Base-by-base conservation (phyloP, 2,113 vertebrate genomes). In the Nibea albiflora region DNA sequence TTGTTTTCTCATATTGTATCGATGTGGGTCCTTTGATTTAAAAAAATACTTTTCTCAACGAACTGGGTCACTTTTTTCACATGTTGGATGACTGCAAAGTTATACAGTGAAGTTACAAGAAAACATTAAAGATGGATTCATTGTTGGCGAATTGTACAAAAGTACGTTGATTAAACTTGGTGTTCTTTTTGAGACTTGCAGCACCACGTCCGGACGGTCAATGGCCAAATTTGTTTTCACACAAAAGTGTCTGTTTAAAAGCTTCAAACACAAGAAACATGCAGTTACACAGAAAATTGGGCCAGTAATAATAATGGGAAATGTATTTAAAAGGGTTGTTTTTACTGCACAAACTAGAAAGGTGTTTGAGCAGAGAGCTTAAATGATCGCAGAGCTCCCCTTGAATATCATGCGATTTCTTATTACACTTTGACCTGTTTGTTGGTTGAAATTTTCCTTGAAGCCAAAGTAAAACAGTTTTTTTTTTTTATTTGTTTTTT, bases 391-490 rank as follows among this genome's bases (percentile, higher is more conserved):
- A 56, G 17, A 31, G n/a, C 16, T 54, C 35, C 17, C 31, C 47
- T 73, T 44, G 66, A 79, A 73, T 56, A 84, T 79, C 54, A 5
- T 71, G 16, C 39, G 17, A 64, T 69, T 66, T 72, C 65, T 86
- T 76, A 52, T 79, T 88, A 83, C 72, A 88, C 80, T 91, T 92
- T 89, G 78, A 65, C 54, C 28, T 47, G 35, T 88, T 78, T 71
- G 74, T 65, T 74, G 63, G 62, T 42, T 35, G n/a, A 35, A 47
- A 58, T 49, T 28, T 26, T 24, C 10, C 24, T 75, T 83, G 67
- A 89, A 85, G 83, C 89, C 92, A 93, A 91, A 93, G 92, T 81
- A 22, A 83, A 90, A 72, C 16, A 50, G 39, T 54, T 90, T 86
- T 77, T 64, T 96, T 94, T n/a, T n/a, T n/a, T n/a, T n/a, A n/a